phyloP scores from a whole-genome alignment of 2,888 invertebrate genomes.

The Melinaea menophilus region DNA sequence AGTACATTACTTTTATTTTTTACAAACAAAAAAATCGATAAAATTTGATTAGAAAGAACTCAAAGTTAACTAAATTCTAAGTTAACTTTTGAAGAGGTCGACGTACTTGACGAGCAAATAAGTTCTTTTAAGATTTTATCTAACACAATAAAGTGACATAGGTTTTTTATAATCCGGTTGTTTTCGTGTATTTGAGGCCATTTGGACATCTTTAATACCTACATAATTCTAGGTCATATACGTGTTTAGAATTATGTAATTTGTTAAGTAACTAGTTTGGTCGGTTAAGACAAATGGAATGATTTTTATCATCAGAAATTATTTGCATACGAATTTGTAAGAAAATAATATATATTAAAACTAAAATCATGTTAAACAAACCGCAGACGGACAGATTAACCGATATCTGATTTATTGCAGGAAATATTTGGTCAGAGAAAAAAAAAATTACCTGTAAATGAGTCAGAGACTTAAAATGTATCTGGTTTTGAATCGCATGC shows the following conservation, averaged over 20 bases:
- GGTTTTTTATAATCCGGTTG: slow-evolving; percentile 28
- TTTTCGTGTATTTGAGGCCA: slow-evolving; percentile 29
- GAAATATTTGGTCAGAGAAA: slow-evolving; percentile 9
- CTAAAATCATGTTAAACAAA: slow-evolving; percentile 10
- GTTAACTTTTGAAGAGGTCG: not conserved
- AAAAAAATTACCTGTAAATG: slow-evolving; percentile 28
- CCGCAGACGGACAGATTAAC: not conserved
- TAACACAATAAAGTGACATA: slow-evolving; percentile 23
- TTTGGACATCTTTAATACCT: slow-evolving; percentile 29
- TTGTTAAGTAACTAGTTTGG: slow-evolving; percentile 29
- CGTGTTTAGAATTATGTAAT: slow-evolving; percentile 33
- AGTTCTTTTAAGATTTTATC: slow-evolving; percentile 19
- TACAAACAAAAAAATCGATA: not conserved
- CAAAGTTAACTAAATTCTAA: not conserved
- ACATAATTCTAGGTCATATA: slow-evolving; percentile 34
- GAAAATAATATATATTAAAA: slow-evolving; percentile 11
- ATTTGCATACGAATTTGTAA: too few species aligned
- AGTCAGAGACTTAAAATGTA: slow-evolving; percentile 32
- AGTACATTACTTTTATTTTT: not conserved
- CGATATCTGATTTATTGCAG: slow-evolving; percentile 6
- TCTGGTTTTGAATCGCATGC: slow-evolving; percentile 28
- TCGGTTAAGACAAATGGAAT: slow-evolving; percentile 21
- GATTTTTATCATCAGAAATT: slow-evolving; percentile 12
- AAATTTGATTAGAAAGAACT: not conserved
- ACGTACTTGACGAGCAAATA: not conserved